Evolutionary conservation across 2,888 invertebrate genomes (phyloP), one percentile per base, ranked within the genome.

Genomic region (Nycteola revayana): DNA sequence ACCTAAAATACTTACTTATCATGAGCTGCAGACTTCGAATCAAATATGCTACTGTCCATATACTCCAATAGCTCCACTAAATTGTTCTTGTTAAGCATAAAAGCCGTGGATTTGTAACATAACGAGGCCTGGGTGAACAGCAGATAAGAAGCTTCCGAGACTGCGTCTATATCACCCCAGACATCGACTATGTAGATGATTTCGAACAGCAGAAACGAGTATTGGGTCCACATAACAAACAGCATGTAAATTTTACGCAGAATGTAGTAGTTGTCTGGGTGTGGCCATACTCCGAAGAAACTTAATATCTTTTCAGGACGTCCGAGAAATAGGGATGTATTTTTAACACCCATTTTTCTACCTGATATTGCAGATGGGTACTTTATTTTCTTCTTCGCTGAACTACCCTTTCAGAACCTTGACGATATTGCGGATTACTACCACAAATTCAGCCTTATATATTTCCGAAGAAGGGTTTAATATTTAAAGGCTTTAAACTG

Each of bases 121-220:
- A 82, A 54, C 0, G 81, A 79, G 0, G 80, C 82, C 38, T 83
- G 81, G 0, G 87, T 82, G 42, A 86, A 85, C 0, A 86, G 51
- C 31, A 87, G 45, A 32, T 76, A 81, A 0, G 81, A 80, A 0
- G 78, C 81, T 33, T 84, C 81, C 0, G 83, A 78, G 0, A 84
- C 75, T 1, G 68, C 75, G 2, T 74, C 75, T 0, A 85, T 51
- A 27, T 86, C 79, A 0, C 85, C 85, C 78, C 81, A 80, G 0
- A 82, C 82, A 0, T 61, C 40, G 0, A 44, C 60, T 32, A 86
- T 72, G 39, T 85, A 82, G 27, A 81, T 64, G 1, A 85, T 55
- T 39, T 84, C 84, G 14, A 82, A 78, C 1, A 83, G 8, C 1
- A 81, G 54, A 29, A 83, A 85, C 0, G 69, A 69, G 24, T 72